phyloP scores from a whole-genome alignment of 1,140 invertebrate species.

The Caenorhabditis inopinata region DNA sequence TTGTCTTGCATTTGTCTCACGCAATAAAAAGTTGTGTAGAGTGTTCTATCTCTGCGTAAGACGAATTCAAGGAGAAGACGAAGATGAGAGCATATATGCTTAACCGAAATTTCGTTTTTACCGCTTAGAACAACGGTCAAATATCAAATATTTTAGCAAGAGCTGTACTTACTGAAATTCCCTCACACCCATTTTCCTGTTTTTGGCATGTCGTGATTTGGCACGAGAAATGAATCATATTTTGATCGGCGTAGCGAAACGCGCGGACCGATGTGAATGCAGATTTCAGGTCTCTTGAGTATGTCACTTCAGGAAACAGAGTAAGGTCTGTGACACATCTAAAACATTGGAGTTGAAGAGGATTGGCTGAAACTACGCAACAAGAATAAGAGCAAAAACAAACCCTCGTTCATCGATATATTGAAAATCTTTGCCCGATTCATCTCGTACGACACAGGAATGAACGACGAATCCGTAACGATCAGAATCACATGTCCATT shows the following conservation, averaged over 20 bases:
- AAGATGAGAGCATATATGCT: no score
- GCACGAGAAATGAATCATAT: slow-evolving; percentile 50
- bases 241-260: slow-evolving; percentile 48
- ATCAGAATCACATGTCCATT: slow-evolving; percentile 51
- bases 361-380: background rate
- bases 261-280: background rate
- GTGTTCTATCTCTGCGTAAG: no score
- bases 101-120: no score
- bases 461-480: slow-evolving; percentile 46
- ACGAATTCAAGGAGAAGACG: no score
- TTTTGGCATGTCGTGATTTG: slow-evolving; percentile 48
- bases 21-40: no score
- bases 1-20: no score
- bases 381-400: no score
- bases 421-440: slow-evolving; percentile 43
- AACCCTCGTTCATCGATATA: slow-evolving; percentile 51
- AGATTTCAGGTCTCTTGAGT: background rate
- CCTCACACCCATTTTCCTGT: slow-evolving; percentile 47
- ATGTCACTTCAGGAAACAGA: slow-evolving; percentile 15
- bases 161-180: slow-evolving; percentile 46
- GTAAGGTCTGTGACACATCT: slow-evolving; percentile 40
- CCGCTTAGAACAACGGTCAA: no score
- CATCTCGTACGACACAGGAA: slow-evolving; percentile 44
- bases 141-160: no score
- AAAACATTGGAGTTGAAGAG: background rate